Evolutionary conservation across 1,140 invertebrate species (phyloP).

Genomic region (Anastatus disparis): DNA sequence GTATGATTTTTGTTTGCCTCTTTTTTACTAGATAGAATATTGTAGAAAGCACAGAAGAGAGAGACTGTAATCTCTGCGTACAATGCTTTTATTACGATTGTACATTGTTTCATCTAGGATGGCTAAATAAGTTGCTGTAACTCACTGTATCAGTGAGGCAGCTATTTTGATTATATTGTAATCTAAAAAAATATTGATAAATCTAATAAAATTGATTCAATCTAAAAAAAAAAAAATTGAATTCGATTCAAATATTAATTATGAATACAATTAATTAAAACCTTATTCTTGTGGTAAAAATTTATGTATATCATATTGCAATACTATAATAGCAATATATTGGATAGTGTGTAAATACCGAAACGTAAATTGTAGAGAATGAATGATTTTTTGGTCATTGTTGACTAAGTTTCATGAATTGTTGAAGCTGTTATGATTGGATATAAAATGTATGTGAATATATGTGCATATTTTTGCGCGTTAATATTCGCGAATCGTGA

Average conservation of each 20-base stretch:
- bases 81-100: conserved; percentile 50
- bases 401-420: conserved; percentile 16
- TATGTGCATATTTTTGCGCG: conserved; percentile 7
- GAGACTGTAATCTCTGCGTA: conserved; percentile 34
- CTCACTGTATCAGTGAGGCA: conserved; percentile 67
- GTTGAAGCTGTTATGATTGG: neutral
- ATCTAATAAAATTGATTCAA: conserved; percentile 46
- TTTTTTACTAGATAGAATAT: conserved; percentile 36
- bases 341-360: conserved; percentile 37
- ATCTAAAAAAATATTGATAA: conserved; percentile 62
- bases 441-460: conserved; percentile 6
- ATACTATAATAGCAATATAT: conserved; percentile 29
- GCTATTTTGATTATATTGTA: conserved; percentile 54
- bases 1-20: conserved; percentile 29
- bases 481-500: neutral
- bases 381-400: conserved; percentile 27
- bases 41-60: conserved; percentile 38
- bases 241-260: conserved; percentile 36
- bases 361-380: conserved; percentile 17
- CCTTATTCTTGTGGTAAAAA: conserved; percentile 23
- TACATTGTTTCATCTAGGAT: conserved; percentile 58
- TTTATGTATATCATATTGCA: conserved; percentile 26
- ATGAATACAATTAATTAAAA: conserved; percentile 4
- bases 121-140: conserved; percentile 53
- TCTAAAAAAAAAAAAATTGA: conserved; percentile 24